phyloP scores from a whole-genome alignment of 2,797 vertebrate species.

The Stomatorhinus walkeri region DNA sequence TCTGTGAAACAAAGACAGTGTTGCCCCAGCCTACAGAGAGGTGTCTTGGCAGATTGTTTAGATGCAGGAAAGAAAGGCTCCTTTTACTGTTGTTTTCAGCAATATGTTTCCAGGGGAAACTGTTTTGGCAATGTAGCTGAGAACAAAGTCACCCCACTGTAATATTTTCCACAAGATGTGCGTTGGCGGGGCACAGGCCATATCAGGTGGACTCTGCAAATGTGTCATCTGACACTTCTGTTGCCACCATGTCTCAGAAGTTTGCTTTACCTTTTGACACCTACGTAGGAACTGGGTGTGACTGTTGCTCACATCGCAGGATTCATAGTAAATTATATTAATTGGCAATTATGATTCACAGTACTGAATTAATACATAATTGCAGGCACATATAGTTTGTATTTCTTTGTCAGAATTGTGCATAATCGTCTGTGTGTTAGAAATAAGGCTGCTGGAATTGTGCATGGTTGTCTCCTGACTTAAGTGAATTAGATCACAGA shows the following conservation, averaged over 20 bases:
- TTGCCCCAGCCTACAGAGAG: constrained; percentile 3
- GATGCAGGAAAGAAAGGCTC: background rate
- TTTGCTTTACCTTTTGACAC: background rate
- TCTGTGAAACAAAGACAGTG: background rate
- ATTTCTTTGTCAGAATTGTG: background rate
- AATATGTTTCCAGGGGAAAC: constrained; percentile 12
- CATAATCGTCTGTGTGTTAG: background rate
- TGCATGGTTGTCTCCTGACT: background rate
- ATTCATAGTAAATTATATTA: background rate
- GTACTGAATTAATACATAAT: background rate
- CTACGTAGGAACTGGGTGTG: background rate
- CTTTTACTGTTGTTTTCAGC: constrained; percentile 13
- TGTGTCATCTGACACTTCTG: constrained; percentile 4
- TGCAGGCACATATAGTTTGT: background rate
- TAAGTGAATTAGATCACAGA: background rate
- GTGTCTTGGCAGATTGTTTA: background rate
- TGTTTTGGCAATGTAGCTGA: constrained; percentile 13
- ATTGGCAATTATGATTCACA: background rate
- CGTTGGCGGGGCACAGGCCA: background rate
- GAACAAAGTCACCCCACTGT: constrained; percentile 6
- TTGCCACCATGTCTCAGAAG: background rate
- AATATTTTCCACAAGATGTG: background rate
- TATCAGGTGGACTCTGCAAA: background rate
- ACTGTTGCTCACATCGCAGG: background rate
- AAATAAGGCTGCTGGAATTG: background rate